Evolutionary conservation across 2,888 invertebrate species (phyloP).

Genomic region (Hydropsyche betteni): DNA sequence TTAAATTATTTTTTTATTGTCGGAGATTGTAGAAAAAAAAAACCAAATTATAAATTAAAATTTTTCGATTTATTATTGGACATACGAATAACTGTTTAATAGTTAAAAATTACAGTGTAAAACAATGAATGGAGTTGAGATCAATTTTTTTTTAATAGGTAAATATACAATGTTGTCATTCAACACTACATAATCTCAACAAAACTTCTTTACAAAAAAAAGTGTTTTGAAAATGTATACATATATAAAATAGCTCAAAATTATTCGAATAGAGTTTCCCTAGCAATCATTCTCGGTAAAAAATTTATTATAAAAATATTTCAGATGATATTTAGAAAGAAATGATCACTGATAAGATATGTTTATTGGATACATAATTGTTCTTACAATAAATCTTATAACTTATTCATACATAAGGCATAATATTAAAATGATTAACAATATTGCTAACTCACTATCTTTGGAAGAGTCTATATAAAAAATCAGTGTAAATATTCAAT

Average conservation of each 20-base stretch:
- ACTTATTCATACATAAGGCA: constrained; percentile 51
- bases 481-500: constrained; percentile 34
- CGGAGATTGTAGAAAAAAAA: constrained; percentile 5
- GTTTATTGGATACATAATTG: constrained; percentile 52
- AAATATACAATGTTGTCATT: constrained; percentile 21
- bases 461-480: constrained; percentile 51
- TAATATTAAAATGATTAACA: constrained; percentile 52
- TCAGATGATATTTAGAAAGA: constrained; percentile 28
- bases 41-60: constrained; percentile 24
- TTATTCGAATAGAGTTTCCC: constrained; percentile 2
- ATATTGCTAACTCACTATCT: constrained; percentile 53
- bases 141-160: constrained; percentile 10
- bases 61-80: constrained; percentile 26
- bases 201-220: background rate
- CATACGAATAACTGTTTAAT: constrained; percentile 4
- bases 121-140: constrained; percentile 24
- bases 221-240: constrained; percentile 22
- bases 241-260: constrained; percentile 25
- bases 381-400: constrained; percentile 46
- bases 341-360: constrained; percentile 50
- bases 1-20: no score
- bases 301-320: constrained; percentile 23
- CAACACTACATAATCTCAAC: constrained; percentile 3
- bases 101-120: constrained; percentile 11
- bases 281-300: constrained; percentile 17